These are phyloP conservation scores for Unio pictorum DNA, from an alignment of 2,888 invertebrate species.

Conservation along the genomic window DNA sequence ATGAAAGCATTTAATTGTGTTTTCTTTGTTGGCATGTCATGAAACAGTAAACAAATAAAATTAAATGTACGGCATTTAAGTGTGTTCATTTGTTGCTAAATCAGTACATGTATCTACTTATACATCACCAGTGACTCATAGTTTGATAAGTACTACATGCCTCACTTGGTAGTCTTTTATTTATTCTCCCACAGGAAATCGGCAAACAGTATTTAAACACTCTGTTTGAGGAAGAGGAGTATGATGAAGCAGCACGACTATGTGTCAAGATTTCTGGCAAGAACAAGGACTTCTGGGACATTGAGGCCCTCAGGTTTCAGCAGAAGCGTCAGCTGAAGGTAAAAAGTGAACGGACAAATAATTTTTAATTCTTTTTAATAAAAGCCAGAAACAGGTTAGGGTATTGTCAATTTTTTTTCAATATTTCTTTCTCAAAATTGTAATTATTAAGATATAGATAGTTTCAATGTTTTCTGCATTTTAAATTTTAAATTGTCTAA, in stretches of 20 bases:
- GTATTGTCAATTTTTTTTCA: no score
- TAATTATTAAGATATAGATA: no score
- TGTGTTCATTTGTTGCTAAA: not conserved
- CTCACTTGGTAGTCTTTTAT: not conserved
- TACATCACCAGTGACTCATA: not conserved
- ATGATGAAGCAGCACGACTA: conserved; percentile 87
- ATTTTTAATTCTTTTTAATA: no score
- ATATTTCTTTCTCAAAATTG: no score
- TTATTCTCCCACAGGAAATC: conserved; percentile 74
- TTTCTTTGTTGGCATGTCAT: no score
- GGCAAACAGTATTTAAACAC: conserved; percentile 87
- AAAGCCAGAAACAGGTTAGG: no score
- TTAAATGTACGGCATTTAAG: not conserved
- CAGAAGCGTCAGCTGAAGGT: conserved; percentile 85
- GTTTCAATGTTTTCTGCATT: no score
- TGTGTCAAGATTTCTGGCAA: conserved; percentile 83
- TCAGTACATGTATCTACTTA: not conserved
- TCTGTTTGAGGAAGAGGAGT: conserved; percentile 78
- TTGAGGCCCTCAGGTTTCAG: conserved; percentile 91
- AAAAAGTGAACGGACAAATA: not conserved
- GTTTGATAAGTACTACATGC: not conserved
- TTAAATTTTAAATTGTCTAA: no score
- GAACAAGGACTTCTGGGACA: conserved; percentile 91
- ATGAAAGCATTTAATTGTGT: no score
- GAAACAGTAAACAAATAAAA: no score